These are phyloP conservation scores for Pimpla rufipes DNA, from an alignment of 2,888 invertebrate species.

Conservation along the genomic window DNA sequence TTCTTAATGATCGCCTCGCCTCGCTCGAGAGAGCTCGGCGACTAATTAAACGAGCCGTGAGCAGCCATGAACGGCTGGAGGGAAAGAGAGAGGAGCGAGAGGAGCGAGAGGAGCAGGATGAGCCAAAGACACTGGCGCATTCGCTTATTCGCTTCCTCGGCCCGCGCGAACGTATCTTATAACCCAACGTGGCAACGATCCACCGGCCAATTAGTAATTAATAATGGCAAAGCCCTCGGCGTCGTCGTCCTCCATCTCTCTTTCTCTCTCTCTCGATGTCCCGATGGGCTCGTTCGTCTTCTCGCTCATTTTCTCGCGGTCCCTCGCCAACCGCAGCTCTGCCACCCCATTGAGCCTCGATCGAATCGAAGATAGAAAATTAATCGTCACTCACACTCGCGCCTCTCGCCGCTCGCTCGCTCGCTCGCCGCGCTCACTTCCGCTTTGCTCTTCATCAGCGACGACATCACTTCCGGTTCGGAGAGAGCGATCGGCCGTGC, in stretches of 20 bases:
- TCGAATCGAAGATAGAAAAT: constrained; percentile 54
- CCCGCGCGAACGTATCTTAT: constrained; percentile 70
- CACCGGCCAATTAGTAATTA: constrained; percentile 79
- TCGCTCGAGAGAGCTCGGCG: constrained; percentile 62
- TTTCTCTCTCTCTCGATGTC: constrained; percentile 17
- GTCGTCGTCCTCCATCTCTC: constrained; percentile 8
- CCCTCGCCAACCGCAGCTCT: constrained; percentile 8
- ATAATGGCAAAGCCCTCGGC: constrained; percentile 73
- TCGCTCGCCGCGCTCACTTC: constrained; percentile 10
- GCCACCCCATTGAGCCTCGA: constrained; percentile 50
- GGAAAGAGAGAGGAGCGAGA: constrained; percentile 35
- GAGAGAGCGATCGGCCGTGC: neutral
- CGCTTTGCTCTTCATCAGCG: neutral
- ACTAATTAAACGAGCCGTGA: constrained; percentile 75
- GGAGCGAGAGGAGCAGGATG: constrained; percentile 30
- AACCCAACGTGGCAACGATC: constrained; percentile 65
- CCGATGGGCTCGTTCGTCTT: no score
- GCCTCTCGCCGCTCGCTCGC: no score
- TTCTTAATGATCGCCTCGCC: constrained; percentile 78
- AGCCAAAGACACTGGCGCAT: constrained; percentile 59
- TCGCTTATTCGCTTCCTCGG: constrained; percentile 33
- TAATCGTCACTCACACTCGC: constrained; percentile 46
- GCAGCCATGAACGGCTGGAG: constrained; percentile 15
- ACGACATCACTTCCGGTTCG: constrained; percentile 8
- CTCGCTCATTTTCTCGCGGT: no score